Evolutionary conservation across 2,888 invertebrate species (phyloP).

Genomic region (Diaprepes abbreviatus): DNA sequence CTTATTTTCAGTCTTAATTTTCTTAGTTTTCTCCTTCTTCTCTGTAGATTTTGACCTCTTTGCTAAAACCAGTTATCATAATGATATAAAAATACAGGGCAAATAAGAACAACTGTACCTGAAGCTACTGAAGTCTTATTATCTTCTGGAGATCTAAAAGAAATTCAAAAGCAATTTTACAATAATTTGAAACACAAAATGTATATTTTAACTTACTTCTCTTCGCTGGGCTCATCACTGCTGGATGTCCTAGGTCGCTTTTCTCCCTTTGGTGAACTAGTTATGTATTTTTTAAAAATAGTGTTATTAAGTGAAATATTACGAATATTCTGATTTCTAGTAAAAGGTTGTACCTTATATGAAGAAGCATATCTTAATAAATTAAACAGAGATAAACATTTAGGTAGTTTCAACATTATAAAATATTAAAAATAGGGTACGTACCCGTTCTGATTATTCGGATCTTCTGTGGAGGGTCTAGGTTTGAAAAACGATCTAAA

Average conservation of each 20-base stretch:
- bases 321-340: constrained; percentile 24
- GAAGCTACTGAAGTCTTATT: background rate
- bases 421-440: constrained; percentile 30
- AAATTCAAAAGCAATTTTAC: background rate
- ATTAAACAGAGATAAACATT: constrained; percentile 4
- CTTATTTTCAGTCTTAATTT: constrained; percentile 13
- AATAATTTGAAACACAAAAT: background rate
- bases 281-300: constrained; percentile 41
- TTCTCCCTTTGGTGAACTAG: constrained; percentile 38
- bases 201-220: constrained; percentile 45
- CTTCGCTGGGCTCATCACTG: constrained; percentile 52
- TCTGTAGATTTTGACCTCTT: constrained; percentile 21
- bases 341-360: background rate
- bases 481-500: constrained; percentile 66
- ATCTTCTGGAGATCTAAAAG: constrained; percentile 12
- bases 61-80: no score
- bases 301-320: constrained; percentile 18
- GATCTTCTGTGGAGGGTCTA: constrained; percentile 55
- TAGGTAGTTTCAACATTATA: constrained; percentile 34
- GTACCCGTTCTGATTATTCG: constrained; percentile 48
- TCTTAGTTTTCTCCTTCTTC: constrained; percentile 26
- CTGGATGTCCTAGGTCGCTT: constrained; percentile 35
- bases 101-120: background rate
- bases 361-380: constrained; percentile 3
- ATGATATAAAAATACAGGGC: background rate